Evolutionary conservation across 2,797 vertebrate genomes (phyloP).

Genomic region (Paedocypris micromegethes): DNA sequence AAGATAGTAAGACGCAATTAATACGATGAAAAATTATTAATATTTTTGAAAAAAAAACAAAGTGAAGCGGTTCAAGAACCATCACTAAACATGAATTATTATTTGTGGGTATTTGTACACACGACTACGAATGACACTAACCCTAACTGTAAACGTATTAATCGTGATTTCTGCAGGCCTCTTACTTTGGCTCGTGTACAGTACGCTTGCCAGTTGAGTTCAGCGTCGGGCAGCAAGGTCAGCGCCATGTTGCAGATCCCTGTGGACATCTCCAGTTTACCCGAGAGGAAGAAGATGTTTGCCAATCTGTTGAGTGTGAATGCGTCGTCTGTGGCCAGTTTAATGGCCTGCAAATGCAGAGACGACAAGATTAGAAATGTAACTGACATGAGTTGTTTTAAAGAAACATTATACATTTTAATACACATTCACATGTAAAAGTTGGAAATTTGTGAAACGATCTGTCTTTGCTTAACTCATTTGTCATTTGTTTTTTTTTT

Average conservation of each 20-base stretch:
- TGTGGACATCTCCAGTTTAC: constrained; percentile 77
- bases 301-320: constrained; percentile 69
- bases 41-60: too few species aligned
- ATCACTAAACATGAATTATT: too few species aligned
- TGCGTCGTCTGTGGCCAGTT: constrained; percentile 66
- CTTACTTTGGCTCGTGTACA: constrained; percentile 76
- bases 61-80: too few species aligned
- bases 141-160: not conserved
- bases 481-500: too few species aligned
- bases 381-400: too few species aligned
- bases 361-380: not conserved
- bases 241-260: constrained; percentile 78
- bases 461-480: too few species aligned
- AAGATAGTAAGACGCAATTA: too few species aligned
- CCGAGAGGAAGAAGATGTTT: constrained; percentile 71
- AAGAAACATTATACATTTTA: too few species aligned
- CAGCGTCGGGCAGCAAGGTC: constrained; percentile 68
- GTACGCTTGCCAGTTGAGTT: constrained; percentile 80
- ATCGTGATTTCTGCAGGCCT: not conserved
- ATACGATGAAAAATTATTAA: too few species aligned
- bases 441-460: too few species aligned
- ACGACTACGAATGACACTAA: not conserved
- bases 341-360: constrained; percentile 65
- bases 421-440: too few species aligned
- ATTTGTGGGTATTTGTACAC: too few species aligned